phyloP scores from a whole-genome alignment of 1,140 invertebrate genomes.

The Thalassaphorura encarpata region DNA sequence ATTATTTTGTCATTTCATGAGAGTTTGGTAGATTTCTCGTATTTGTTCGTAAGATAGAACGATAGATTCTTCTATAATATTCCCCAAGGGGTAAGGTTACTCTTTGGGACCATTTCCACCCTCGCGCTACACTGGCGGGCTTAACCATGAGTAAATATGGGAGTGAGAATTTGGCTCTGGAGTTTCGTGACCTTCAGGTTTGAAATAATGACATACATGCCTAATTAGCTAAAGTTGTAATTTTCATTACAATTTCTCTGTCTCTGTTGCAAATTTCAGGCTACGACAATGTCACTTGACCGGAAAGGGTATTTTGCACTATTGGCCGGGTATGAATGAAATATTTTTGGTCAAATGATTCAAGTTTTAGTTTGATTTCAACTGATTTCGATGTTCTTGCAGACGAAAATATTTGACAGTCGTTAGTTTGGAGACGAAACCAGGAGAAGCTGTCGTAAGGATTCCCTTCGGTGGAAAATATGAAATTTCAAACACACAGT shows the following conservation, averaged over 20 bases:
- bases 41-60: no score
- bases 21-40: no score
- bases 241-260: not conserved
- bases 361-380: conserved; percentile 1
- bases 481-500: conserved; percentile 82
- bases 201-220: not conserved
- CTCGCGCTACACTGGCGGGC: no score
- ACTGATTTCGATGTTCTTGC: conserved; percentile 33
- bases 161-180: conserved; percentile 19
- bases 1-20: no score
- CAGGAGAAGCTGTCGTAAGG: conserved; percentile 38
- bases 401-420: conserved; percentile 70
- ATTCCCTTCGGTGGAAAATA: conserved; percentile 83
- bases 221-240: not conserved
- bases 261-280: conserved; percentile 44
- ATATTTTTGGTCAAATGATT: not conserved
- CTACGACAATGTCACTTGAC: conserved; percentile 83
- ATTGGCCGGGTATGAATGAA: conserved; percentile 59
- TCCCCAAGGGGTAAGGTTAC: no score
- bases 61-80: no score
- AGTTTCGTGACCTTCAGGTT: conserved; percentile 32
- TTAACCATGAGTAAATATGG: conserved; percentile 22
- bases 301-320: conserved; percentile 69
- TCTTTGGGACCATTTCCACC: no score
- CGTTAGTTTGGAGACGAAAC: conserved; percentile 57